Conservation (phyloP, 2,113 vertebrate genomes). For the Indicator indicator region DNA sequence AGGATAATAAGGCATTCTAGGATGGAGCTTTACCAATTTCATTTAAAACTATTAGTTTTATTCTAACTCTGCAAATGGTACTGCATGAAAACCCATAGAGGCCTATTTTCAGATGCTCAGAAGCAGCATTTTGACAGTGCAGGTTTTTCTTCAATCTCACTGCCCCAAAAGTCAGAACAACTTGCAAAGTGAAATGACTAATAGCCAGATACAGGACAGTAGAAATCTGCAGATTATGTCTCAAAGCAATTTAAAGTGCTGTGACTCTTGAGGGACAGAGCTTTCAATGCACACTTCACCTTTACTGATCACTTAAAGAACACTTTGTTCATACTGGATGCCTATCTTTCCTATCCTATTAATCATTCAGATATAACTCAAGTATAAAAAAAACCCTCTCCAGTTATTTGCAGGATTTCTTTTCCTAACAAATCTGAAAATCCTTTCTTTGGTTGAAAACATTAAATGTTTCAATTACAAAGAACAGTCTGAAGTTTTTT, state of each 20-base stretch:
- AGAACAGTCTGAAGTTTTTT: not conserved
- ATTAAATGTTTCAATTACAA: not conserved
- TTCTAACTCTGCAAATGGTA: not conserved
- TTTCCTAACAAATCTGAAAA: not conserved
- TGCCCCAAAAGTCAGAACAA: not conserved
- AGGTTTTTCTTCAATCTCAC: not conserved
- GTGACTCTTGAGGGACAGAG: not conserved
- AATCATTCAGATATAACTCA: not conserved
- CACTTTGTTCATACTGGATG: not conserved
- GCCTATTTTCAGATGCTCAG: not conserved
- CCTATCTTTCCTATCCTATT: not conserved
- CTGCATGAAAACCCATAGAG: not conserved
- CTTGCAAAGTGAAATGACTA: not conserved
- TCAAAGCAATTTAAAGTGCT: not conserved
- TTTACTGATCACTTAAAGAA: not conserved
- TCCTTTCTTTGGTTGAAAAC: not conserved
- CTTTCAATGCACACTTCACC: not conserved
- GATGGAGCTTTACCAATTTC: not conserved
- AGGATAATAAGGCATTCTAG: not conserved
- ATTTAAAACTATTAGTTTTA: not conserved
- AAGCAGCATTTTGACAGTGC: not conserved
- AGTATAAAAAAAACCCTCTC: not conserved
- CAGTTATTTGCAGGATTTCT: not conserved
- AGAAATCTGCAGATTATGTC: slow-evolving; percentile 37
- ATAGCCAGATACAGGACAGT: not conserved